These are phyloP conservation scores for Biston stratarius DNA, from an alignment of 2,888 invertebrate genomes.

Conservation along the genomic window DNA sequence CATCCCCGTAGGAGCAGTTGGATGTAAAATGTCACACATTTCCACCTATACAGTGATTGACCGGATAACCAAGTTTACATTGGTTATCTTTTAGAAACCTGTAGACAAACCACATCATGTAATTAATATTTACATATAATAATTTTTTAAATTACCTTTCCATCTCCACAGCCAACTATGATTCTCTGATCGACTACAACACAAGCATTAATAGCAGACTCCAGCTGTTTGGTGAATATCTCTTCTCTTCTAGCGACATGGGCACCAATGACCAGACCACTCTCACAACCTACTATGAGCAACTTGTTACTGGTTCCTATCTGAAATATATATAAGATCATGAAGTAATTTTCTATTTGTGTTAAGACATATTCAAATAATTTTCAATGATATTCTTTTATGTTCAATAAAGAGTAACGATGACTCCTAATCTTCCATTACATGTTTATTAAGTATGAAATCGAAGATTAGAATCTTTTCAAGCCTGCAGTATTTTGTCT, in stretches of 20 bases:
- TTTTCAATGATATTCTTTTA: neutral
- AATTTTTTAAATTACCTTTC: constrained; percentile 70
- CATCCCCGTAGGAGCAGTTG: no score
- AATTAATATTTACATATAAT: no score
- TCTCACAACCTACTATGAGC: constrained; percentile 87
- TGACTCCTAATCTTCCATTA: no score
- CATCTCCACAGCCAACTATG: constrained; percentile 87
- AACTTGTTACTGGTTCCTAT: constrained; percentile 88
- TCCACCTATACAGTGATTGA: no score
- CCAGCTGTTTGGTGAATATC: constrained; percentile 68
- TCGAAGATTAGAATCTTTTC: no score
- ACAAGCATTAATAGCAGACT: constrained; percentile 86
- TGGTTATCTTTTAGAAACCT: no score
- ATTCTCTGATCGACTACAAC: constrained; percentile 76
- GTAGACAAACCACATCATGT: no score
- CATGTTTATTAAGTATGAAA: no score
- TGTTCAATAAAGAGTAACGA: neutral
- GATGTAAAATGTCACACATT: no score
- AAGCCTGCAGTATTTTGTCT: no score
- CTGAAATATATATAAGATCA: constrained; percentile 62
- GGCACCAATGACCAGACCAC: constrained; percentile 83
- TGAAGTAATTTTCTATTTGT: neutral
- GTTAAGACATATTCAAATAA: neutral
- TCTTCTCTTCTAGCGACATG: constrained; percentile 84
- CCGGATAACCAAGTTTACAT: no score